These are phyloP conservation scores for Cephonodes hylas DNA, from an alignment of 2,888 invertebrate genomes.

Conservation along the genomic window DNA sequence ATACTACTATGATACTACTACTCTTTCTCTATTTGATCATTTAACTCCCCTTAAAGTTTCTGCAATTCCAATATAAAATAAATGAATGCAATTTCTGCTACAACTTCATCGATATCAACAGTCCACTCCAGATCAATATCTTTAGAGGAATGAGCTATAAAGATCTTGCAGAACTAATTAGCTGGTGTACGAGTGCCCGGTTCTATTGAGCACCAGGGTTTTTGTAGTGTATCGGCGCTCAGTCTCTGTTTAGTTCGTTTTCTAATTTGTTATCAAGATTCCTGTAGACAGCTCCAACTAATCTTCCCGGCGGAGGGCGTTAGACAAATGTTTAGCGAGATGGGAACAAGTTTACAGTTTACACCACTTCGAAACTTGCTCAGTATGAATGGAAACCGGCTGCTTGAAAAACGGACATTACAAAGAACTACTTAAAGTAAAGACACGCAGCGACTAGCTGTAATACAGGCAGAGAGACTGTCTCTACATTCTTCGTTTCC, in stretches of 20 bases:
- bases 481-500: not conserved
- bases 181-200: not conserved
- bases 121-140: too few relatives aligned
- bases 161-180: not conserved
- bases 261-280: conserved; percentile 5
- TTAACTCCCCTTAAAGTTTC: too few relatives aligned
- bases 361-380: not conserved
- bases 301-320: conserved; percentile 22
- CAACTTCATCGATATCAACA: too few relatives aligned
- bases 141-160: too few relatives aligned
- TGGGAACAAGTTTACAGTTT: not conserved
- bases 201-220: not conserved
- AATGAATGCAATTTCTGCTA: too few relatives aligned
- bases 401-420: not conserved
- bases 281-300: not conserved
- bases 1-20: not conserved
- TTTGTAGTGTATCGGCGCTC: not conserved
- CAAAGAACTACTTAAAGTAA: not conserved
- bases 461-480: not conserved
- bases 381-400: not conserved
- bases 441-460: not conserved
- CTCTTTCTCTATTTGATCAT: too few relatives aligned
- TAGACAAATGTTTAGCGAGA: conserved; percentile 28
- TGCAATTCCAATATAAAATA: too few relatives aligned
- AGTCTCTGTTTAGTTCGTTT: not conserved